Evolutionary conservation across 1,140 invertebrate species (phyloP).

Genomic region (Telenomus remus): DNA sequence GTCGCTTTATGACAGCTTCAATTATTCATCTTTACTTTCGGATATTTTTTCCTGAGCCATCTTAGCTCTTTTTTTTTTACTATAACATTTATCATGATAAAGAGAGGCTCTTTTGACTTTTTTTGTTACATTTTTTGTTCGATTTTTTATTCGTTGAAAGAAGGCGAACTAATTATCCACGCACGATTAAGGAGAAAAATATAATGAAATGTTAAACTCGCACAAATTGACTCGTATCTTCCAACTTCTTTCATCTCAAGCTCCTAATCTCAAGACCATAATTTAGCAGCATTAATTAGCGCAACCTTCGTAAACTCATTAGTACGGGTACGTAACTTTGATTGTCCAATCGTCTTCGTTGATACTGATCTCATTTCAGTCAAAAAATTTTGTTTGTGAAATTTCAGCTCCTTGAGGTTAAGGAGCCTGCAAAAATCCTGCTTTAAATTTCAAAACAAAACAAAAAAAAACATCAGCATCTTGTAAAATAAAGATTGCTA

Average conservation of each 20-base stretch:
- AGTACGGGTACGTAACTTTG: slow-evolving; percentile 27
- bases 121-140: too few species aligned
- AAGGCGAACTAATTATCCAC: too few species aligned
- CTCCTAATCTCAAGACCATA: slow-evolving; percentile 11
- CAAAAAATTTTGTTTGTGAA: background rate
- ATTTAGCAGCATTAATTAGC: slow-evolving; percentile 34
- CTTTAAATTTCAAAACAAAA: too few species aligned
- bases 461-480: too few species aligned
- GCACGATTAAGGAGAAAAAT: too few species aligned
- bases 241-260: slow-evolving; percentile 16
- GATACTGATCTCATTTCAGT: slow-evolving; percentile 7
- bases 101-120: too few species aligned
- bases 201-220: background rate
- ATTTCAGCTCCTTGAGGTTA: background rate
- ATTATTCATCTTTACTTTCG: slow-evolving; percentile 14
- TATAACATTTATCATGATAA: too few species aligned
- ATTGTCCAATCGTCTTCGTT: slow-evolving; percentile 33
- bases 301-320: slow-evolving; percentile 42
- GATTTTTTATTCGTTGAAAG: too few species aligned
- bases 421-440: too few species aligned
- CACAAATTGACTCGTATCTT: slow-evolving; percentile 28
- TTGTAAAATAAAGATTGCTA: too few species aligned
- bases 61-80: background rate
- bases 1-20: slow-evolving; percentile 9
- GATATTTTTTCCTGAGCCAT: background rate